phyloP scores from a whole-genome alignment of 2,797 vertebrate species.

The Sebastes melanostomus region DNA sequence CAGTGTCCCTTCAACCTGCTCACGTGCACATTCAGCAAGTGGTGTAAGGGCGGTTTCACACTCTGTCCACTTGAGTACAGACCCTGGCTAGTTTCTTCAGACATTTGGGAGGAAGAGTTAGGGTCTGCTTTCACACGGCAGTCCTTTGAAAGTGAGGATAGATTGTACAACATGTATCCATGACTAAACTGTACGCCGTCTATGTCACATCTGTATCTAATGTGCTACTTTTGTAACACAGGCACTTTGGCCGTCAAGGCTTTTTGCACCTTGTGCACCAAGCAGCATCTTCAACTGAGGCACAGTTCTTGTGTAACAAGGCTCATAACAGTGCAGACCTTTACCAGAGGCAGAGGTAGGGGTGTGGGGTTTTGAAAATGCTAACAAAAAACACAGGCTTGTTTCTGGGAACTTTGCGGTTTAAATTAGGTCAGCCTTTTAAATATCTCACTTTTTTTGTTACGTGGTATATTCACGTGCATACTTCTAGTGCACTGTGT shows the following conservation, averaged over 20 bases:
- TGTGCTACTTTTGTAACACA: background rate
- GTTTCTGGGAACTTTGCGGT: slow-evolving; percentile 25
- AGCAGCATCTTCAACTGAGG: background rate
- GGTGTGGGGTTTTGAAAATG: slow-evolving; percentile 26
- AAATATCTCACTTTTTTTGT: slow-evolving; percentile 9
- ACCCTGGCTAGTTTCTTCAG: background rate
- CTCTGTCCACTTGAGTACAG: background rate
- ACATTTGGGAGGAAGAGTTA: background rate
- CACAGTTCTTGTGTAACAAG: background rate
- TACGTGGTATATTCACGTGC: background rate
- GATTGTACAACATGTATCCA: background rate
- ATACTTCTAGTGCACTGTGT: too few species aligned
- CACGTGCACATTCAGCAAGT: background rate
- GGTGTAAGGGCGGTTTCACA: background rate
- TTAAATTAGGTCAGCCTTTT: slow-evolving; percentile 16
- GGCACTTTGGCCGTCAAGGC: background rate
- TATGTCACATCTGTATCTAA: background rate
- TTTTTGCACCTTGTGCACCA: background rate
- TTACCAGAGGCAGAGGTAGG: background rate
- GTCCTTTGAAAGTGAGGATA: background rate
- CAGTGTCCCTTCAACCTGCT: slow-evolving; percentile 1
- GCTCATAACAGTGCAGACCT: background rate
- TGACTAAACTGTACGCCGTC: background rate
- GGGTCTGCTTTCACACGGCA: background rate
- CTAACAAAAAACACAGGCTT: slow-evolving; percentile 31